Evolutionary conservation across 2,797 vertebrate species (phyloP), one percentile per base, ranked within the genome.

Genomic region (Anas capensis): DNA sequence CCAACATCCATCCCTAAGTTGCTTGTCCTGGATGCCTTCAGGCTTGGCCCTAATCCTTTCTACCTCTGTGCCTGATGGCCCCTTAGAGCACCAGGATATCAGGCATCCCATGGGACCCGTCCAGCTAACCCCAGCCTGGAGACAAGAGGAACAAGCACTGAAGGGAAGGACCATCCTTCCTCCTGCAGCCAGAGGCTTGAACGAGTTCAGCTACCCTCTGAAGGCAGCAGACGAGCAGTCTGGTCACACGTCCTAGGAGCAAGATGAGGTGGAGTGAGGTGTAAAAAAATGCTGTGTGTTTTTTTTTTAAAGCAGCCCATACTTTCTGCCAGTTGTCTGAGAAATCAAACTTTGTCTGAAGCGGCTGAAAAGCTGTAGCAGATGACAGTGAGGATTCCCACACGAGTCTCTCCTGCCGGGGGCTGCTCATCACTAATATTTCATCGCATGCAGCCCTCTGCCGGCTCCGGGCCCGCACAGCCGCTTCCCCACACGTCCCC

Each of bases 371-470:
- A 38, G 61, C 29, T 51, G 4, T 7, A 29, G 62, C 4, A 8
- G 48, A 29, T 3, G 58, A 9, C 26, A 23, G 64, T 33, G 82
- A 33, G 20, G 2, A 29, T 81, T 86, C 85, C 56, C 58, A 29
- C 7, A 2, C 1, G 34, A 49, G 13, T 4, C 12, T 42, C 27
- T 65, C 60, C 65, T 15, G 34, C n/a, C 4, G 7, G 64, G 58
- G 6, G 36, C 60, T n/a, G 71, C n/a, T 6, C 49, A 84, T 73
- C 78, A 21, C 38, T 23, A 18, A 71, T 4, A 10, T 16, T 68
- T 19, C 65, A 76, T 23, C 19, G 77, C 15, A 91, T n/a, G 73
- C 64, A 23, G 86, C 83, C 66, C 82, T 76, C 82, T 92, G 73
- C 68, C 65, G 73, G 86, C 86, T 33, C 70, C 1, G 23, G 38